phyloP scores from a whole-genome alignment of 37 sponge, comb jelly and placozoan species.

The Axinella damicornis region DNA sequence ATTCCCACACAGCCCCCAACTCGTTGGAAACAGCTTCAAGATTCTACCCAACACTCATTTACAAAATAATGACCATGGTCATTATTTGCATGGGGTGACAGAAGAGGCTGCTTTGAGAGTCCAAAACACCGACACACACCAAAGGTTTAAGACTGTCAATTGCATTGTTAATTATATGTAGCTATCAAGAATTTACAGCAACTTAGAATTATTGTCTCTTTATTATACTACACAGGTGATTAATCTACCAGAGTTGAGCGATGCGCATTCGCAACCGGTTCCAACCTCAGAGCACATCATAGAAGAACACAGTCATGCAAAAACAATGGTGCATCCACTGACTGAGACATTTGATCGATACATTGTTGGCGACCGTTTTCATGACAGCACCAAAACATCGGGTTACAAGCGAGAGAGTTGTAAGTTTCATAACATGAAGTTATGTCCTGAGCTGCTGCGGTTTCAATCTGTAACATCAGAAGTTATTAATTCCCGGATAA shows the following conservation, averaged over 20 bases:
- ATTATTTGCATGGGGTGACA: conserved; percentile 27
- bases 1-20: no score
- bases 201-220: no score
- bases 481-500: conserved; percentile 10
- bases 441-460: background rate
- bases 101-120: conserved; percentile 11
- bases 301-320: background rate
- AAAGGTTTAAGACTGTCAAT: background rate
- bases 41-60: no score
- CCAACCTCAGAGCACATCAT: background rate
- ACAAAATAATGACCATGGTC: no score
- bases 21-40: no score
- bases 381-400: background rate
- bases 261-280: no score
- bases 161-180: no score
- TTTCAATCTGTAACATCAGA: conserved; percentile 9
- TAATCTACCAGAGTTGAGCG: background rate
- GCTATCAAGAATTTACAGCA: no score
- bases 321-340: background rate
- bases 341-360: background rate
- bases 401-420: background rate
- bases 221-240: background rate
- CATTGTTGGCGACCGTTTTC: conserved; percentile 5
- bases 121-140: background rate
- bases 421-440: background rate